phyloP scores from a whole-genome alignment of 2,797 vertebrate genomes.

The Meda fulgida region DNA sequence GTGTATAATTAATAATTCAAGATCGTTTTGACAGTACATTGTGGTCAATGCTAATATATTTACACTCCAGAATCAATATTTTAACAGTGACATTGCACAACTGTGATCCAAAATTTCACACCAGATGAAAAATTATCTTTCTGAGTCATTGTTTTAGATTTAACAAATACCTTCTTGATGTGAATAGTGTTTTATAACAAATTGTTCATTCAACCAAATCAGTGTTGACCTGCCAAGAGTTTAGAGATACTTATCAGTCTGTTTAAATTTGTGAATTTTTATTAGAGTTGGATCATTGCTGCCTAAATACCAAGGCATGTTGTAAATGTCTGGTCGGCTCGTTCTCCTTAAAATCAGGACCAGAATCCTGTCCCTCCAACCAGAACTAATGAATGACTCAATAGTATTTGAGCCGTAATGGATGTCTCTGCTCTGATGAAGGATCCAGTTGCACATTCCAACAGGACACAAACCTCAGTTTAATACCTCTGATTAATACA shows the following conservation, averaged over 20 bases:
- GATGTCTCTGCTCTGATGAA: constrained; percentile 24
- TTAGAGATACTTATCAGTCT: not conserved
- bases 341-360: not conserved
- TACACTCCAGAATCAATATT: not conserved
- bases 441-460: constrained; percentile 34
- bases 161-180: not conserved
- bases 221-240: not conserved
- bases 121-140: not conserved
- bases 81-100: not conserved
- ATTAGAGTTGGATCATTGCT: not conserved
- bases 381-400: constrained; percentile 23
- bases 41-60: not conserved
- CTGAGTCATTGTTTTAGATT: not conserved
- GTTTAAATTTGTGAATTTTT: not conserved
- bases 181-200: not conserved
- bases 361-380: constrained; percentile 9
- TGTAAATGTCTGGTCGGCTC: constrained; percentile 26
- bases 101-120: not conserved
- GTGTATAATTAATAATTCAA: not conserved
- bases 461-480: constrained; percentile 46
- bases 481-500: constrained; percentile 53
- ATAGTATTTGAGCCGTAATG: constrained; percentile 26
- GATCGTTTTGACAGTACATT: not conserved
- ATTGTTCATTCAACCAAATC: not conserved
- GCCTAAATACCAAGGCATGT: constrained; percentile 16